phyloP scores from a whole-genome alignment of 1,140 invertebrate species.

The Tetragonula clypearis region DNA sequence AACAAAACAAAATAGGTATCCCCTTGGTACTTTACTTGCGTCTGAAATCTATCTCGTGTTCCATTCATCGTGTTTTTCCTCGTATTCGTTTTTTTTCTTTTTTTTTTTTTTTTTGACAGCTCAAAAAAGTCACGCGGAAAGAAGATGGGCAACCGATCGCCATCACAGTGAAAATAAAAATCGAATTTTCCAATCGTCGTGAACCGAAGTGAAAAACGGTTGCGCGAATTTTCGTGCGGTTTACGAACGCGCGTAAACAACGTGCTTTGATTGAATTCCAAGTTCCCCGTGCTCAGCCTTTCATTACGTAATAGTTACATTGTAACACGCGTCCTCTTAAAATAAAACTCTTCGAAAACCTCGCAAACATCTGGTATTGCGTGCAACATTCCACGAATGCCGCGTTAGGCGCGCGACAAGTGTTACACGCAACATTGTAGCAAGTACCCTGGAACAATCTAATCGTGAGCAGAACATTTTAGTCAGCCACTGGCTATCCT shows the following conservation, averaged over 20 bases:
- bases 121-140: neutral
- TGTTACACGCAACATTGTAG: slow-evolving; percentile 27
- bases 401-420: slow-evolving; percentile 14
- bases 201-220: neutral
- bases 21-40: too few relatives aligned
- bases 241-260: neutral
- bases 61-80: neutral
- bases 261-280: slow-evolving; percentile 5
- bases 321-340: slow-evolving; percentile 33
- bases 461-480: slow-evolving; percentile 34
- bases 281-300: neutral
- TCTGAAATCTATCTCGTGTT: neutral
- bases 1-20: too few relatives aligned
- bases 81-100: neutral
- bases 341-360: slow-evolving; percentile 33
- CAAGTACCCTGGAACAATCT: slow-evolving; percentile 17
- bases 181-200: slow-evolving; percentile 26
- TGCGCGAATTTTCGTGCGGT: neutral
- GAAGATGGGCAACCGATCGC: neutral
- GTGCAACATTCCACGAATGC: slow-evolving; percentile 43
- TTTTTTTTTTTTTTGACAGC: neutral
- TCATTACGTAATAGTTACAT: slow-evolving; percentile 41
- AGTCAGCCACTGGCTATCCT: slow-evolving; percentile 29
- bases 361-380: slow-evolving; percentile 35
- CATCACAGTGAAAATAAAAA: slow-evolving; percentile 5